Evolutionary conservation across 2,888 invertebrate species (phyloP).

Genomic region (Malacosoma neustria): DNA sequence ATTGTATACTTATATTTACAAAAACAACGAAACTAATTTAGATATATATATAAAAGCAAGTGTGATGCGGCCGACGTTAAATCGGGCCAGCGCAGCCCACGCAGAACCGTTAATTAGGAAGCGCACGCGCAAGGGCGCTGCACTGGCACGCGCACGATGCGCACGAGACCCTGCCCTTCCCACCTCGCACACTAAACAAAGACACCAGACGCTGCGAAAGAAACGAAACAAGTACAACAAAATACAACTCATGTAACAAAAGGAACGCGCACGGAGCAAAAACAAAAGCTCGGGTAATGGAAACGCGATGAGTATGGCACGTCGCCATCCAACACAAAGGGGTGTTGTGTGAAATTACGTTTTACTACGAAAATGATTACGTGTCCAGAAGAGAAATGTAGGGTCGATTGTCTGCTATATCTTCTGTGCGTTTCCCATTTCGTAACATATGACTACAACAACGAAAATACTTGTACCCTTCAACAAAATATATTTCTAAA

Average conservation of each 20-base stretch:
- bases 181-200: conserved; percentile 30
- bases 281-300: conserved; percentile 35
- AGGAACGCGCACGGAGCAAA: conserved; percentile 40
- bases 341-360: conserved; percentile 42
- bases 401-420: too few relatives aligned
- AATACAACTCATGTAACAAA: conserved; percentile 38
- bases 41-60: conserved; percentile 13
- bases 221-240: conserved; percentile 42
- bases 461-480: too few relatives aligned
- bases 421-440: too few relatives aligned
- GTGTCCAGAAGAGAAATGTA: conserved; percentile 16
- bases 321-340: conserved; percentile 45
- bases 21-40: neutral
- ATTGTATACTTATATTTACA: conserved; percentile 1
- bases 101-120: conserved; percentile 63
- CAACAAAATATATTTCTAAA: too few relatives aligned
- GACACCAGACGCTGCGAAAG: conserved; percentile 29
- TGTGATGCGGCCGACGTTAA: conserved; percentile 54
- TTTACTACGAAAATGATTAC: conserved; percentile 32
- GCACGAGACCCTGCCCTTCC: conserved; percentile 22
- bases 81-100: conserved; percentile 53
- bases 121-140: conserved; percentile 56
- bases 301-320: conserved; percentile 16
- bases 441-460: too few relatives aligned
- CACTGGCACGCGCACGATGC: conserved; percentile 21